Evolutionary conservation across 2,888 invertebrate species (phyloP), one percentile per base, ranked within the genome.

Genomic region (Drosophila atripex): DNA sequence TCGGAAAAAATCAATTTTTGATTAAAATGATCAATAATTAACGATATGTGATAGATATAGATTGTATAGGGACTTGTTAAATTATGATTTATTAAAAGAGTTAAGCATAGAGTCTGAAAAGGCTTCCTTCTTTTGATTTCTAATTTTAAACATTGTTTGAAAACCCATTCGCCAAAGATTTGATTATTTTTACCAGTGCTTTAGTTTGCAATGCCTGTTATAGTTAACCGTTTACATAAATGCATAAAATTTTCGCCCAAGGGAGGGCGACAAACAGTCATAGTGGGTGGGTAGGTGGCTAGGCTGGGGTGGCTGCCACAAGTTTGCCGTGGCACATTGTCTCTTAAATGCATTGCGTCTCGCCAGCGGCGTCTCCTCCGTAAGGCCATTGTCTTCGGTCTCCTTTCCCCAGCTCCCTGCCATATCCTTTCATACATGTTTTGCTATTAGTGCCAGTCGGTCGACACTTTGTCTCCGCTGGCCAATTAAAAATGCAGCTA

Each of bases 361-460:
- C 59, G 71, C 71, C 70, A 64, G 61, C 63, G 74, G 77, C 84
- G 63, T 49, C 51, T 30, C 61, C 50, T 52, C 32, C 49, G n/a
- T 32, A 32, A 32, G 39, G 51, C 41, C 61, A 70, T 45, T 68
- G 64, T 68, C 54, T 61, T 55, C 18, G n/a, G 25, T 43, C 21
- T 43, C 43, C 21, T 21, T 43, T 43, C 5, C 8, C 21, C 7
- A 21, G 14, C 49, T 43, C n/a, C 28, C 28, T 28, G 28, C 9
- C 38, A 25, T 41, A 47, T 69, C 39, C 69, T 35, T 35, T 25
- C 14, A 43, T 14, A 25, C 72, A 69, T 80, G 64, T 49, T 77
- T 77, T 80, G 63, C 72, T 85, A 79, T 85, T 79, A 85, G 78
- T 78, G 78, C 58, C 70, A 85, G 82, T 78, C 72, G 76, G 82